Base-by-base conservation (phyloP, 1,140 invertebrate species). In the Trigoniulus corallinus region DNA sequence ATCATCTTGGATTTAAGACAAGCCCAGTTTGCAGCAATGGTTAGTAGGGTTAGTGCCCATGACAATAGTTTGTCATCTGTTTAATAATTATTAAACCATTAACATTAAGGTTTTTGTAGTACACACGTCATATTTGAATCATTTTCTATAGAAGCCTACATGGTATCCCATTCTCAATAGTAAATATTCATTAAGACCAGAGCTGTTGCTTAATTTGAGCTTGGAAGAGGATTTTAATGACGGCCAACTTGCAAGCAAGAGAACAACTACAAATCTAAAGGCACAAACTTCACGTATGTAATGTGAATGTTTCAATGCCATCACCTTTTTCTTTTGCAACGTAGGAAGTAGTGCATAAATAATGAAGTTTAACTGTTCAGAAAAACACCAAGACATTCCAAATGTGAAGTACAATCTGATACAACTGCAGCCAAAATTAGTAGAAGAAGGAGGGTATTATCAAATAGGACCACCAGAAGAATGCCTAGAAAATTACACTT, bases 1-100 rank as follows among this genome's bases (percentile, higher is more conserved):
- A 64, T 72, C 21, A 58, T 73, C 7, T 52, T 73, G n/a, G 70
- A 72, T 57, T 53, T 72, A 21, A 52, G 71, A 53, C 62, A 67
- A 27, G 66, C 66, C 25, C 57, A 61, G 29, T n/a, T n/a, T n/a
- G n/a, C n/a, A n/a, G n/a, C n/a, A n/a, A 53, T 57, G 44, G 59
- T 61, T n/a, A 60, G 61, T 25, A 63, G 64, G 53, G 63, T 62
- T 48, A 47, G 10, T 40, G 3, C 37, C 1, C 48, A 40, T 13
- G 3, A 10, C 4, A 3, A 7, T 51, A 10, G 12, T 29, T 55
- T 39, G 45, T n/a, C 23, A 15, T 18, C 24, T 2, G 21, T 25
- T 47, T 42, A 54, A 20, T 43, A 25, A 48, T 4, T 29, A 13
- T 37, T 42, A 50, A 24, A 10, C 21, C 34, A 43, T 49, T 24